Conservation (phyloP, 1,140 invertebrate species). For the Spodoptera frugiperda region DNA sequence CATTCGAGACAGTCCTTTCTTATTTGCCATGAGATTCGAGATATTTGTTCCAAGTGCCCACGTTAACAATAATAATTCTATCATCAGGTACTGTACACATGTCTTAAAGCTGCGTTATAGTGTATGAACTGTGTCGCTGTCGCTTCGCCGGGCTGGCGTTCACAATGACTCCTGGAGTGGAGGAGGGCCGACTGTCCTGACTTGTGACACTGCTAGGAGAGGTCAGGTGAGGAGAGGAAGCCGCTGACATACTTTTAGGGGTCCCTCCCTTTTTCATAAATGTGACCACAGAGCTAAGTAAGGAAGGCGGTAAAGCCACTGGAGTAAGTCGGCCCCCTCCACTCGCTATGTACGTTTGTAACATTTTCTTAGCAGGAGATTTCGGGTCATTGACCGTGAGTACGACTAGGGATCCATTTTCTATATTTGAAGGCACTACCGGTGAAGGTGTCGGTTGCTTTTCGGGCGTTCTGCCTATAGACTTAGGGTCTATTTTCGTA, state of each 20-base stretch:
- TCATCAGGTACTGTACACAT: neutral
- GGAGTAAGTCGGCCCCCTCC: slow-evolving; percentile 70
- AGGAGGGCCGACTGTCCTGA: slow-evolving; percentile 63
- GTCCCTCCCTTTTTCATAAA: slow-evolving; percentile 76
- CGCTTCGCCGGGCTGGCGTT: slow-evolving; percentile 60
- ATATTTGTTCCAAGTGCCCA: too few relatives aligned
- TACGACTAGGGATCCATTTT: slow-evolving; percentile 76
- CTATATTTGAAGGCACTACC: slow-evolving; percentile 70
- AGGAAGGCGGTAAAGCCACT: slow-evolving; percentile 64
- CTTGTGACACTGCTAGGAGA: slow-evolving; percentile 70
- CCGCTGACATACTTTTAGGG: slow-evolving; percentile 57
- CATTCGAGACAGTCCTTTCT: too few relatives aligned
- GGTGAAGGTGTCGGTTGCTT: slow-evolving; percentile 41
- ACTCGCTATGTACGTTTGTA: slow-evolving; percentile 79
- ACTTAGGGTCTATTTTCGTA: slow-evolving; percentile 42
- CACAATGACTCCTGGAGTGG: slow-evolving; percentile 61
- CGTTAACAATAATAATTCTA: too few relatives aligned
- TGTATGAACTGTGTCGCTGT: slow-evolving; percentile 70
- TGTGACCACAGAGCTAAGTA: slow-evolving; percentile 76
- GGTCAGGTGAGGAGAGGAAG: slow-evolving; percentile 65
- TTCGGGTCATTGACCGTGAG: slow-evolving; percentile 76
- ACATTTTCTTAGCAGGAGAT: slow-evolving; percentile 76
- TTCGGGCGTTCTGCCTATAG: slow-evolving; percentile 44
- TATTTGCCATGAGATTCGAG: too few relatives aligned
- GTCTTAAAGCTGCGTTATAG: slow-evolving; percentile 72